A percentile compares a stretch with the other conserved stretches of the same genome.
Evolutionary conservation across 1,140 invertebrate genomes (phyloP).

Genomic region (Apis mellifera): Amel_HAv3.1 CM009943.2:4272001-4272500

Average conservation of each 20-base stretch:
- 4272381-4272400: conserved; percentile 47
- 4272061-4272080: too few relatives aligned
- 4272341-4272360: conserved; percentile 31
- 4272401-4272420: conserved; percentile 59
- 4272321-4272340: conserved; percentile 52
- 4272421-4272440: conserved; percentile 59
- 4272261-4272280: background rate
- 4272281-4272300: conserved; percentile 39
- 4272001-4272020: too few relatives aligned
- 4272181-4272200: background rate
- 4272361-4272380: conserved; percentile 59
- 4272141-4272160: background rate
- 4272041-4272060: too few relatives aligned
- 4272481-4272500: conserved; percentile 23
- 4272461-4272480: conserved; percentile 50
- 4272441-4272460: conserved; percentile 69
- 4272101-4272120: too few relatives aligned
- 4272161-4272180: background rate
- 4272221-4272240: background rate
- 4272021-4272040: too few relatives aligned
- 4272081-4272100: too few relatives aligned
- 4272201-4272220: background rate
- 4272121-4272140: background rate
- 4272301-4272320: conserved; percentile 51
- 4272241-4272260: background rate